These are phyloP conservation scores for Plectus sambesii DNA, from an alignment of 1,140 invertebrate genomes.

Conservation along the genomic window DNA sequence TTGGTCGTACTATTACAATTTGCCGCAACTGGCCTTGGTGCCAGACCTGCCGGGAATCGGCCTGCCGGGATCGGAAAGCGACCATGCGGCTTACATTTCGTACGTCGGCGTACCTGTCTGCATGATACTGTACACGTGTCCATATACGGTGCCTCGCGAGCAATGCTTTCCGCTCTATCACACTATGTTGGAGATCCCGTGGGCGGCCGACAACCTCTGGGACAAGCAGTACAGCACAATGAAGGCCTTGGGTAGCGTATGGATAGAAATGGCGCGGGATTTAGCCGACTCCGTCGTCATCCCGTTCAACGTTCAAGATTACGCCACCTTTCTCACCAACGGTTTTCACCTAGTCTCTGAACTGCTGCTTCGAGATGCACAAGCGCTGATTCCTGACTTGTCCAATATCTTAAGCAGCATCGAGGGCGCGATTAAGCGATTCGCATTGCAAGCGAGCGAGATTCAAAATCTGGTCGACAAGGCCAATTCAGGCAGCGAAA, in stretches of 20 bases:
- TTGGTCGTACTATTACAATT: not conserved
- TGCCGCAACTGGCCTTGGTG: not conserved
- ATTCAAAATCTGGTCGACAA: not conserved
- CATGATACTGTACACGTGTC: slow-evolving; percentile 28
- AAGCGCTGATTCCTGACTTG: too few relatives aligned
- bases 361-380: too few relatives aligned
- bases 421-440: too few relatives aligned
- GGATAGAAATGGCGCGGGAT: slow-evolving; percentile 33
- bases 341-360: too few relatives aligned
- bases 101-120: slow-evolving; percentile 34
- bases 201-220: not conserved
- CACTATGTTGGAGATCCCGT: not conserved
- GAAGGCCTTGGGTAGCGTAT: slow-evolving; percentile 9
- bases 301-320: slow-evolving; percentile 32
- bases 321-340: not conserved
- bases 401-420: too few relatives aligned
- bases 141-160: not conserved
- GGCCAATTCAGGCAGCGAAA: not conserved
- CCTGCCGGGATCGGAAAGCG: slow-evolving; percentile 39
- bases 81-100: slow-evolving; percentile 39
- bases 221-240: not conserved
- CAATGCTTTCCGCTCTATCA: not conserved
- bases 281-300: slow-evolving; percentile 42
- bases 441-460: too few relatives aligned
- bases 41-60: not conserved